Evolutionary conservation across 2,888 invertebrate genomes (phyloP).

Genomic region (Cyclophora albipunctata): DNA sequence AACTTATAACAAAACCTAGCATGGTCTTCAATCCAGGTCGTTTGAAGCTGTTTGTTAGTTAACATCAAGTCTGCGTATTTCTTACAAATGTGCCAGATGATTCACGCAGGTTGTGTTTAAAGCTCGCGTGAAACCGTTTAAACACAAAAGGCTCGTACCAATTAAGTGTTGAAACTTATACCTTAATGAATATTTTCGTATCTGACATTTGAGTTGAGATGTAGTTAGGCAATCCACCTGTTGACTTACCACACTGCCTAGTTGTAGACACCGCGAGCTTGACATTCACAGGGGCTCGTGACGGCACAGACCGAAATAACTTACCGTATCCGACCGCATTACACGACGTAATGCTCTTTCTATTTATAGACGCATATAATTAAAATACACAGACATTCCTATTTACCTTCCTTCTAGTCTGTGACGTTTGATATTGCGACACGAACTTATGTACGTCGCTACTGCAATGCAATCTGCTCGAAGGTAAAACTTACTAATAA

Average conservation of each 20-base stretch:
- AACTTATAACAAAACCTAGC: no score
- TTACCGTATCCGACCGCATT: conserved; percentile 66
- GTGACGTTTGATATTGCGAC: conserved; percentile 29
- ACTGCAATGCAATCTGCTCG: neutral
- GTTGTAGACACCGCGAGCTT: conserved; percentile 63
- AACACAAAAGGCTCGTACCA: no score
- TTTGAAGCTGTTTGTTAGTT: no score
- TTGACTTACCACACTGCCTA: conserved; percentile 55
- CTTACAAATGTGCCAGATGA: no score
- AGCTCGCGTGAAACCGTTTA: no score
- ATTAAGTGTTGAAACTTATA: no score
- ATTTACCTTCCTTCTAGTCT: conserved; percentile 50
- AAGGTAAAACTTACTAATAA: no score
- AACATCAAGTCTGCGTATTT: no score
- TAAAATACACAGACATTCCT: conserved; percentile 59
- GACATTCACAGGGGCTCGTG: conserved; percentile 68
- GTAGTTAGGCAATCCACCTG: conserved; percentile 60
- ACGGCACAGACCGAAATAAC: conserved; percentile 66
- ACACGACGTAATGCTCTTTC: conserved; percentile 64
- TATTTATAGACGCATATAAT: conserved; percentile 68
- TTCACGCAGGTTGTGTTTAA: no score
- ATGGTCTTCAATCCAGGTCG: no score
- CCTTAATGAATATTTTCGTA: conserved; percentile 5
- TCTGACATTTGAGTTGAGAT: conserved; percentile 36
- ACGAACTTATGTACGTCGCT: conserved; percentile 6